Base-by-base conservation (phyloP, 2,797 vertebrate species). In the Buphagus erythrorhynchus region DNA sequence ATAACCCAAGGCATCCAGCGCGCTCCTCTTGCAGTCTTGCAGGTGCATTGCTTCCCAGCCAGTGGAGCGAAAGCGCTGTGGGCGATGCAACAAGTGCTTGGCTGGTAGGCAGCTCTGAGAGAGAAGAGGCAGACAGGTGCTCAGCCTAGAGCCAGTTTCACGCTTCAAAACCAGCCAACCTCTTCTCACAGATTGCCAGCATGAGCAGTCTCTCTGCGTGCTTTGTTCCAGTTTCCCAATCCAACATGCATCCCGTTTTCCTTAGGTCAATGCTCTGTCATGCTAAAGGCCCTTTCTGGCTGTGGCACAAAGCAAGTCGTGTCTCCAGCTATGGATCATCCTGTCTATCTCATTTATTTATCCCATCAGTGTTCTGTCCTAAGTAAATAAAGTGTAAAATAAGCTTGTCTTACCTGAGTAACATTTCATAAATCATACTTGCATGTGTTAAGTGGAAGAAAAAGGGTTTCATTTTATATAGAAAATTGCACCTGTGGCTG, bases 321-420 rank as follows among this genome's bases (percentile, higher is more conserved):
- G 49, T 89, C 62, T 83, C 65, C 48, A 66, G 40, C 82, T 36
- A 40, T 74, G 76, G 61, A 93, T 94, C 66, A 49, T 72, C 61
- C 72, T 83, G 75, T 91, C 93, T 71, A 0, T 80, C 62, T 86
- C 82, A 22, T 81, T 95, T 86, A 86, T 86, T 93, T 88, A 38
- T 90, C 58, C 61, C 46, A 75, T 93, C 82, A 90, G 61, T 72
- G 76, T 75, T 90, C 76, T 72, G 72, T 62, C 90, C 66, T 36
- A 36, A 67, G 76, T 84, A 95, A 96, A 96, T 93, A 96, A 94
- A 81, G 69, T 88, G 89, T 95, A 95, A 94, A 95, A 97, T 86
- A 93, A 83, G 67, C 67, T 75, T 86, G 90, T 84, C 87, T 86
- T 90, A 84, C 69, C 66, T 62, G 55, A 90, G 62, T 78, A 90